Base-by-base conservation (phyloP, 2,888 invertebrate genomes). In the Zaprionus lineosus region DNA sequence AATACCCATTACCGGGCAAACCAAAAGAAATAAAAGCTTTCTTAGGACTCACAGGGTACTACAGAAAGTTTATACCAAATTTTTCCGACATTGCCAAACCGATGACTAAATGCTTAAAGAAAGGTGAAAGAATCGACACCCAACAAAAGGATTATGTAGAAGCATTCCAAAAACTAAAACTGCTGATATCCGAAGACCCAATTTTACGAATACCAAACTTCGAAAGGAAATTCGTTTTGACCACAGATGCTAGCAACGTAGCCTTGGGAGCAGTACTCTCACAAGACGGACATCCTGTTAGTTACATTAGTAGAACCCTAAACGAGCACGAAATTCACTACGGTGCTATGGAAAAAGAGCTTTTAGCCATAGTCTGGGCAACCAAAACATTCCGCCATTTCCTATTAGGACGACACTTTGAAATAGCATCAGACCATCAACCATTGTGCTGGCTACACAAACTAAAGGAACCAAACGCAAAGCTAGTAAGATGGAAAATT, bases 371-470 rank as follows among this genome's bases (percentile, higher is more conserved):
- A 9, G 39, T 31, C 12, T 50, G 29, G 21, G 37, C 37, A 9
- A 31, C 41, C 2, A 34, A 26, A 34, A 41, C 40, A 0, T 51
- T 41, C 9, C 16, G 52, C 19, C 29, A 34, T 4, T 41, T 41
- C 3, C 19, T 53, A 12, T 33, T 48, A 21, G 33, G 33, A 11
- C 18, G 33, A 18, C 18, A 16, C 9, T 12, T 31, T 19, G 37
- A 36, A 28, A 11, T 28, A 37, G 28, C 29, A 4, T 33, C 40
- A 6, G 50, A 39, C 9, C 48, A 39, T 8, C 48, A 48, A 29
- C 31, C 39, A 39, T 19, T 48, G 19, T 48, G 19, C 3, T 48
- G 48, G 48, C 12, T 37, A 14, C 48, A 48, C 9, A 48, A 48
- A n/a, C 15, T 48, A 3, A 36, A 47, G 26, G 26, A 36, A 47